Base-by-base conservation (phyloP, 2,113 vertebrate genomes). In the Solea solea region DNA sequence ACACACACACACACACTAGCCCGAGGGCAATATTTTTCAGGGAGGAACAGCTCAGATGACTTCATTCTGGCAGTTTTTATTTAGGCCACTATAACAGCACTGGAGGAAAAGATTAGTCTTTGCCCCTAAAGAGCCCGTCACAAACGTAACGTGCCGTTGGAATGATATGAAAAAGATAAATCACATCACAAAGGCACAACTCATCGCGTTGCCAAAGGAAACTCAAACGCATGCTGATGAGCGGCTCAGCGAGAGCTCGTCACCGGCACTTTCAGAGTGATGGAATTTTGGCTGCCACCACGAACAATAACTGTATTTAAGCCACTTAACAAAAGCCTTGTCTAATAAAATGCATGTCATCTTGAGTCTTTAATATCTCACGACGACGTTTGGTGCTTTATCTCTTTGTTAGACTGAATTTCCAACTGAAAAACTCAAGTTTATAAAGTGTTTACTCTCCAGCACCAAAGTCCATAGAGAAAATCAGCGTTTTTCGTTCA, bases 31-130 rank as follows among this genome's bases (percentile, higher is more conserved):
- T 83, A 68, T 67, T 84, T 44, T 74, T 45, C 12, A 10, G 81
- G 81, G 84, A 78, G 84, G 77, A 77, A 76, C 81, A 15, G 62
- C 76, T 75, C 48, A 28, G 13, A 68, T 90, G 79, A 93, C 80
- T 84, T 86, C 76, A 87, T 88, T 63, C 61, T 91, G 89, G 83
- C 81, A 86, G 76, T 72, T 65, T 59, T 71, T 77, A 84, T 86
- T 78, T 73, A 72, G 81, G 81, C 77, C 83, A 80, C 78, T 81
- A 68, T 54, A 86, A 76, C 72, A 66, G 50, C 39, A 55, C 59
- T 63, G 25, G 40, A 51, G 52, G 28, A 70, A 76, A 70, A 58
- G 53, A 56, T 16, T 69, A 12, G 39, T 25, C 63, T 66, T 84
- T 68, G 69, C 48, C 48, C 69, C 34, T 52, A 55, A 83, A 82